phyloP scores from a whole-genome alignment of 2,113 vertebrate species.

The Orthonyx spaldingii region DNA sequence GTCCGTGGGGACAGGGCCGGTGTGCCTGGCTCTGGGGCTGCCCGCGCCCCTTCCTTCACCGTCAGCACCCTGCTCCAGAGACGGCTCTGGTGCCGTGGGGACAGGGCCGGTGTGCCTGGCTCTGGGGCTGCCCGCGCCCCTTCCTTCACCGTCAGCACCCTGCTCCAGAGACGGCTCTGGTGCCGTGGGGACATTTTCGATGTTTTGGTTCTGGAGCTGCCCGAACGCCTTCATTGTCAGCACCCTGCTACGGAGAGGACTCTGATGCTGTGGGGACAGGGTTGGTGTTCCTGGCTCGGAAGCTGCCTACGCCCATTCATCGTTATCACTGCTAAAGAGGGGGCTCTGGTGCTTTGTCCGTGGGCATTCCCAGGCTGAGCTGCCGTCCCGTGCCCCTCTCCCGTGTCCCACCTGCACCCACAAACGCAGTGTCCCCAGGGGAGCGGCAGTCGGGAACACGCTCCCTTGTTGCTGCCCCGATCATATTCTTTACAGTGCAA shows the following conservation, averaged over 20 bases:
- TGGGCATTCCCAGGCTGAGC: background rate
- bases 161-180: too few relatives aligned
- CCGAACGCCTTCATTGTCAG: too few relatives aligned
- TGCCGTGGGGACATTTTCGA: too few relatives aligned
- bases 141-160: too few relatives aligned
- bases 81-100: too few relatives aligned
- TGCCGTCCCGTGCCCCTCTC: background rate
- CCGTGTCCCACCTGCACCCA: background rate
- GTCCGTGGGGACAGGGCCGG: background rate
- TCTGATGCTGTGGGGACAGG: fast-evolving
- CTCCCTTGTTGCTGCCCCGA: background rate
- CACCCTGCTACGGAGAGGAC: too few relatives aligned
- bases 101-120: too few relatives aligned
- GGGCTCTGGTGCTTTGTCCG: background rate
- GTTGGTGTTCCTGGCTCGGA: fast-evolving
- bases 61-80: too few relatives aligned
- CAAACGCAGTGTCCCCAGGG: background rate
- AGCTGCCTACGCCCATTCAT: background rate
- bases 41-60: too few relatives aligned
- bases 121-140: too few relatives aligned
- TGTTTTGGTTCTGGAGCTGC: too few relatives aligned
- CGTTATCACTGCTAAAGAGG: background rate
- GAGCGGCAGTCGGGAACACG: fast-evolving
- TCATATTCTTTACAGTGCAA: fast-evolving
- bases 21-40: too few relatives aligned